These are phyloP conservation scores for Arrhopalites spinosus DNA, from an alignment of 2,888 invertebrate genomes.

Conservation along the genomic window DNA sequence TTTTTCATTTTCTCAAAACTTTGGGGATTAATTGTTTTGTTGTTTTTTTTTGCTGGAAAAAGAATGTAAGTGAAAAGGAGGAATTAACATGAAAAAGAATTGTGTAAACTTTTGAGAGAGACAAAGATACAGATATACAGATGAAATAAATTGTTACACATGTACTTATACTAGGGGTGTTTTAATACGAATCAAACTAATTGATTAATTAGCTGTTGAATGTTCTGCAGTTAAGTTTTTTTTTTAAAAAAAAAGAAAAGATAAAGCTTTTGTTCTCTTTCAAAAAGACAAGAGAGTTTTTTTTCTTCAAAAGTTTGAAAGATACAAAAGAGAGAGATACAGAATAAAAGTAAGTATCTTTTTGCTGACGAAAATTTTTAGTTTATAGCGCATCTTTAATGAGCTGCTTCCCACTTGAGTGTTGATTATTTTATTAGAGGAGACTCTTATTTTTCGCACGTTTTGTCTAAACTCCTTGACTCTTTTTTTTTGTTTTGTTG, in stretches of 20 bases:
- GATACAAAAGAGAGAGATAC: not conserved
- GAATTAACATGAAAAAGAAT: not conserved
- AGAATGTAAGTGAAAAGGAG: not conserved
- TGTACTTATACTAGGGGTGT: too few relatives aligned
- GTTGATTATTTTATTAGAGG: slow-evolving; percentile 7
- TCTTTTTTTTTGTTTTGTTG: not conserved
- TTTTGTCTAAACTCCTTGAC: not conserved
- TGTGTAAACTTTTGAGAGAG: not conserved
- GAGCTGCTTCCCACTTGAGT: slow-evolving; percentile 21
- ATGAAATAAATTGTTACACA: too few relatives aligned
- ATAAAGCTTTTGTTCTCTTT: not conserved
- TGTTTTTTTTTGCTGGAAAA: not conserved
- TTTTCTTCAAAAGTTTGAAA: not conserved
- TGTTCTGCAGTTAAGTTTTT: too few relatives aligned
- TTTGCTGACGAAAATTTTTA: not conserved
- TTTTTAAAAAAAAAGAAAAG: too few relatives aligned
- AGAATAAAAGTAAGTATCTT: not conserved
- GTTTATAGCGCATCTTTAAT: slow-evolving; percentile 1
- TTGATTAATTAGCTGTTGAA: slow-evolving; percentile 20
- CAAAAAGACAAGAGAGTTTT: not conserved
- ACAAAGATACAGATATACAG: not conserved
- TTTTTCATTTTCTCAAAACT: not conserved
- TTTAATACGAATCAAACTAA: not conserved
- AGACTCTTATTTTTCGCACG: slow-evolving; percentile 22
- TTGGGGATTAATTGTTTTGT: not conserved